These are phyloP conservation scores for Tragopan temminckii DNA, from an alignment of 2,797 vertebrate species.

Conservation along the genomic window DNA sequence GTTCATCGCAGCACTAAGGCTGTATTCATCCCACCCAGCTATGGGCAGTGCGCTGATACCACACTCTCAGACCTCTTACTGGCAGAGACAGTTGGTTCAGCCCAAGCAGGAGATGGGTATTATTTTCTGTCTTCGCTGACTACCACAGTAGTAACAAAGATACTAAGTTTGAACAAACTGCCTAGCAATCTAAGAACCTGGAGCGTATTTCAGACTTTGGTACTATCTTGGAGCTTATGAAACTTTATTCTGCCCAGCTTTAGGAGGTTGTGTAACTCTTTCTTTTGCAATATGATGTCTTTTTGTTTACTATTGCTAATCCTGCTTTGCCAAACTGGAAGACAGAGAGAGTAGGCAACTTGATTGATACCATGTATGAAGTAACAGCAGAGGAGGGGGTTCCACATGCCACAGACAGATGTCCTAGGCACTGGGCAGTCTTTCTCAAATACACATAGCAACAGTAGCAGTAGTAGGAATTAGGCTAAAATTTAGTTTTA, in stretches of 20 bases:
- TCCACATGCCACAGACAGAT: not conserved
- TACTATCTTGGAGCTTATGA: not conserved
- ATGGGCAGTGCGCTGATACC: not conserved
- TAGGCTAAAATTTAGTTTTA: not conserved
- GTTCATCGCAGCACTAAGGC: not conserved
- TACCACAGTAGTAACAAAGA: not conserved
- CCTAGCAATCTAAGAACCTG: not conserved
- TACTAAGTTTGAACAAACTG: not conserved
- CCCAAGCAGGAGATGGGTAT: not conserved
- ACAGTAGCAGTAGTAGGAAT: not conserved
- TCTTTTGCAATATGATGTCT: not conserved
- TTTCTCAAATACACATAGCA: not conserved
- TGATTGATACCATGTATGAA: not conserved
- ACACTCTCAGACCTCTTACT: not conserved
- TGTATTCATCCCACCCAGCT: not conserved
- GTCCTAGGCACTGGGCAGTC: not conserved
- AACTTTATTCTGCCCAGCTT: not conserved
- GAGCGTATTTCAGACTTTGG: not conserved
- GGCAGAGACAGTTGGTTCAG: not conserved
- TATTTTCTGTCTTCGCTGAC: not conserved
- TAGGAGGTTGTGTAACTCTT: not conserved
- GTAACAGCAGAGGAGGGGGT: not conserved
- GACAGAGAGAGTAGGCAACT: not conserved
- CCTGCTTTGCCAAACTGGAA: not conserved
- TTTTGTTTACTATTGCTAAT: not conserved